Evolutionary conservation across 2,888 invertebrate species (phyloP).

Genomic region (Beris morrisii): DNA sequence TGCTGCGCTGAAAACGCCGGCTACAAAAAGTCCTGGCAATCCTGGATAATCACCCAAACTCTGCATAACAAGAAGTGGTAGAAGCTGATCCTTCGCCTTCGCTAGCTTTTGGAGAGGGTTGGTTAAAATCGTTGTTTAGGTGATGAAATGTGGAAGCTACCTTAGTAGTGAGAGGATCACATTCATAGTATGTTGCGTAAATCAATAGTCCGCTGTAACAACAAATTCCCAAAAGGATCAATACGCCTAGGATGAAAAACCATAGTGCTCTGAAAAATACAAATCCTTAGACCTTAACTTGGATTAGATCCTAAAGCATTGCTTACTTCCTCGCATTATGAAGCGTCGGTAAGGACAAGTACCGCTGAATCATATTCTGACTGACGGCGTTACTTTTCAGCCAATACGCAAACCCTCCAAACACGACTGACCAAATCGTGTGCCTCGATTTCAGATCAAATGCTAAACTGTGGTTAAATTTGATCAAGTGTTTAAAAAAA

Average conservation of each 20-base stretch:
- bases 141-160: constrained; percentile 47
- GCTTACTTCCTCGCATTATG: constrained; percentile 62
- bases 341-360: constrained; percentile 69
- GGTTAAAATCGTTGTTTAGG: constrained; percentile 22
- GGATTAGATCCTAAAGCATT: neutral
- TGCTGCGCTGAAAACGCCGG: constrained; percentile 89
- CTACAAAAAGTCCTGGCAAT: constrained; percentile 83
- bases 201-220: constrained; percentile 85
- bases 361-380: constrained; percentile 80
- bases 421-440: constrained; percentile 68
- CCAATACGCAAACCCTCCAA: constrained; percentile 75
- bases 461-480: constrained; percentile 59
- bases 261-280: constrained; percentile 54
- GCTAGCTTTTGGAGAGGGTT: constrained; percentile 58
- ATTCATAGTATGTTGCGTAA: constrained; percentile 79
- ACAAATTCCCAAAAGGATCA: constrained; percentile 73
- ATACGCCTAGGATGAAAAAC: constrained; percentile 78
- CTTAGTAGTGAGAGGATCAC: constrained; percentile 80
- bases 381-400: constrained; percentile 72
- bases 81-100: constrained; percentile 73
- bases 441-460: constrained; percentile 73
- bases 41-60: constrained; percentile 76
- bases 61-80: constrained; percentile 85
- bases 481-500: neutral
- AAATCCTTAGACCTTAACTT: too few relatives aligned